Base-by-base conservation (phyloP, 2,797 vertebrate genomes). In the Pipistrellus nathusii region DNA sequence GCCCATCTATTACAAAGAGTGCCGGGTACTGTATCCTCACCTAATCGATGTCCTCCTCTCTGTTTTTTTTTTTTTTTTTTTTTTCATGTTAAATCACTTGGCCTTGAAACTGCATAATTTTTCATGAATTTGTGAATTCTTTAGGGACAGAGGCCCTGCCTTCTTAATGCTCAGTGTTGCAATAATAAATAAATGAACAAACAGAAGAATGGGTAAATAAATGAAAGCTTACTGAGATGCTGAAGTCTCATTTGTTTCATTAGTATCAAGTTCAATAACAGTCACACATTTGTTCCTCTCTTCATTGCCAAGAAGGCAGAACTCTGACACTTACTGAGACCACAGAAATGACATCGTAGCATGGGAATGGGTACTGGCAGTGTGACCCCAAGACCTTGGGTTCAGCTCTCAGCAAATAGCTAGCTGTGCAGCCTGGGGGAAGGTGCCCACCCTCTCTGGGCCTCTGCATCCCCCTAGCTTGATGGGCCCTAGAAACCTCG, bases 1-100 rank as follows among this genome's bases (percentile, higher is more conserved):
- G 32, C 35, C 46, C 0, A 0, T 7, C 72, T 38, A 0, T 18
- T 13, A 44, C 71, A 32, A 0, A 11, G 38, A 8, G 5, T 2
- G 25, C 44, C 3, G 5, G 76, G 10, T 13, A 2, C 85, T 8
- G 20, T 6, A 18, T 15, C 27, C 32, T 55, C 1, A 15, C 23
- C 9, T 1, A 1, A 0, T n/a, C 30, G 17, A 5, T 6, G 30
- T 1, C 46, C 20, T 41, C 46, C 14, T 72, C 7, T 1, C 25
- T 0, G 6, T 25, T 15, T 80, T 80, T n/a, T n/a, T n/a, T 25
- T 15, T 80, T 80, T 25, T 15, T 80, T 80, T 25, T 15, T 80
- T 80, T 32, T 46, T 32, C 13, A 3, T 20, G 15, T 55, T n/a
- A 55, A 71, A 15, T 71, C 53, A 38, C 9, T 4, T 9, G 18